Evolutionary conservation across 2,113 vertebrate species (phyloP), one percentile per base, ranked within the genome.

Genomic region (Myiozetetes cayanensis): DNA sequence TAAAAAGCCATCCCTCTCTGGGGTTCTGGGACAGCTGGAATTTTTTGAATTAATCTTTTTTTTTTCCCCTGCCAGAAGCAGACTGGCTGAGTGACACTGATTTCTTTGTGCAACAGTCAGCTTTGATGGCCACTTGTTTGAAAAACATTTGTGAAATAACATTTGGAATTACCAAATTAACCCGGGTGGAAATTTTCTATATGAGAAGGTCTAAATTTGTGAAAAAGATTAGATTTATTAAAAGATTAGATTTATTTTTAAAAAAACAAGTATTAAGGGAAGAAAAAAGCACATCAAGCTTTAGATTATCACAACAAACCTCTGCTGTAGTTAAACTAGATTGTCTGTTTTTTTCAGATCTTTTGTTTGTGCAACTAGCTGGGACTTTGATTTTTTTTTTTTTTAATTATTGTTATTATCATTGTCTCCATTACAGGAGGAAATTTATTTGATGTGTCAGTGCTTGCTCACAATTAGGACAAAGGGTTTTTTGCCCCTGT

Each of bases 11-110:
- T 37, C 28, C 25, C 58, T 62, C 52, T 53, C 94, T 37, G 24
- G n/a, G 49, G 28, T 75, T 72, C 76, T 87, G 77, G 84, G 77
- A 92, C 95, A 95, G 95, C 95, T 96, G 95, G 70, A 96, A 93
- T 78, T 87, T 93, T 87, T 97, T 89, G 78, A 87, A 82, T 82
- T 84, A 66, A 61, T 25, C 5, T 63, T 50, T 71, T 20, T 71
- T 20, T 5, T 18, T 20, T 43, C 6, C 3, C 11, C 33, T 30
- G 27, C 43, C 59, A 93, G 92, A 73, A 89, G 39, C 55, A 44
- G 75, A 8, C 55, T 67, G 58, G 10, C 46, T 92, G 84, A 87
- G 47, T 25, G 84, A 94, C 37, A 12, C 70, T 21, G 61, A 87
- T 91, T 95, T 89, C 84, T 94, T 90, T 91, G 80, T 82, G 77